phyloP scores from a whole-genome alignment of 2,888 invertebrate species.

The Andricus quercusramuli region DNA sequence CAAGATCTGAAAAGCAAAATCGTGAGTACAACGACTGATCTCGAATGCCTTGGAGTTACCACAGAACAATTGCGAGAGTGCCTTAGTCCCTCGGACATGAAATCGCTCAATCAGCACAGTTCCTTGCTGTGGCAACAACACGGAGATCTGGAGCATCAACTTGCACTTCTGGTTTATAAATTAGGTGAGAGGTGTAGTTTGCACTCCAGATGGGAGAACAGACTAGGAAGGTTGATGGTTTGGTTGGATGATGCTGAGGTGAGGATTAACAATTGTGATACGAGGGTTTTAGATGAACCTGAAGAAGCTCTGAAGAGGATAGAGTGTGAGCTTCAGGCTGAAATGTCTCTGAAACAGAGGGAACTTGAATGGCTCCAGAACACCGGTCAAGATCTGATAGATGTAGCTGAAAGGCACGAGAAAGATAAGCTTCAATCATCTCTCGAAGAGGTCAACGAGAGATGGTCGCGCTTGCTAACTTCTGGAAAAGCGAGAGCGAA shows the following conservation, averaged over 20 bases:
- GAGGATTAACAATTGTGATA: slow-evolving; percentile 72
- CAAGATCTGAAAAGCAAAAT: slow-evolving; percentile 83
- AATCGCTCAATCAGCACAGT: slow-evolving; percentile 87
- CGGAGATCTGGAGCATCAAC: slow-evolving; percentile 89
- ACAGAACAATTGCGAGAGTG: slow-evolving; percentile 92
- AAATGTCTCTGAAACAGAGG: slow-evolving; percentile 87
- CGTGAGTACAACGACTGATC: slow-evolving; percentile 81
- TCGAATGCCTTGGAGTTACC: slow-evolving; percentile 86
- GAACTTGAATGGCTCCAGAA: slow-evolving; percentile 89
- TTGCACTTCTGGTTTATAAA: slow-evolving; percentile 85
- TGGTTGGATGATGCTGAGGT: slow-evolving; percentile 87
- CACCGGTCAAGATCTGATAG: slow-evolving; percentile 84
- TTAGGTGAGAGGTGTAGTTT: slow-evolving; percentile 88
- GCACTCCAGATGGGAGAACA: slow-evolving; percentile 85
- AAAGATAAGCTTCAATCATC: slow-evolving; percentile 81
- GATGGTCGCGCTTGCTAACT: slow-evolving; percentile 85
- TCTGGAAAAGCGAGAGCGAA: slow-evolving; percentile 84
- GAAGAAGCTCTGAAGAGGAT: slow-evolving; percentile 86
- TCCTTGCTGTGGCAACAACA: slow-evolving; percentile 90
- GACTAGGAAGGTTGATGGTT: slow-evolving; percentile 83
- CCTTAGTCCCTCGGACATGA: slow-evolving; percentile 90
- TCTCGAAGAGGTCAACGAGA: slow-evolving; percentile 83
- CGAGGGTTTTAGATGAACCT: slow-evolving; percentile 82
- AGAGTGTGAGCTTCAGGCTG: slow-evolving; percentile 87
- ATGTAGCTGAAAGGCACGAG: slow-evolving; percentile 83